These are phyloP conservation scores for Hypothenemus hampei DNA, from an alignment of 1,140 invertebrate genomes.

Conservation along the genomic window DNA sequence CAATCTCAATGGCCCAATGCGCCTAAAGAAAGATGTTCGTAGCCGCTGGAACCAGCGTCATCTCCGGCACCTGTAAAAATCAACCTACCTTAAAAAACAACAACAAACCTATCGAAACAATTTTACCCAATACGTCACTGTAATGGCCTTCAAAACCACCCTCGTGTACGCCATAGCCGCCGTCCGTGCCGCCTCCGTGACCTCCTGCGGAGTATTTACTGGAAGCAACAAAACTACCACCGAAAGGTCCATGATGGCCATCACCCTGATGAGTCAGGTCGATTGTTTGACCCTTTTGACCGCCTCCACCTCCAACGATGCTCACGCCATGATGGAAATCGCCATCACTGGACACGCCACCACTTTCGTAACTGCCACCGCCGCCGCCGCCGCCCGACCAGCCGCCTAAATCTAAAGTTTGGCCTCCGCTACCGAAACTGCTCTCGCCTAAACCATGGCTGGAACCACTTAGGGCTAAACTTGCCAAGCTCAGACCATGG, in stretches of 20 bases:
- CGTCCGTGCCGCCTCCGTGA: slow-evolving; percentile 21
- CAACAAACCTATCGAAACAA: background rate
- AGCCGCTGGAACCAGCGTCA: slow-evolving; percentile 10
- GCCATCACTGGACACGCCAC: slow-evolving; percentile 17
- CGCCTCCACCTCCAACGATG: slow-evolving; percentile 29
- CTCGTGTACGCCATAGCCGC: slow-evolving; percentile 20
- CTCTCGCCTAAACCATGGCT: slow-evolving; percentile 24
- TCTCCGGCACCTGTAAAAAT: slow-evolving; percentile 19
- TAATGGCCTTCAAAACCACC: slow-evolving; percentile 31
- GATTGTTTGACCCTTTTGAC: slow-evolving; percentile 28
- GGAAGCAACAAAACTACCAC: slow-evolving; percentile 35
- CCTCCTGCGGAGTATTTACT: slow-evolving; percentile 35
- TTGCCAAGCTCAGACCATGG: slow-evolving; percentile 17
- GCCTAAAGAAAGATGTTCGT: slow-evolving; percentile 16
- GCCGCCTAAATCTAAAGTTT: slow-evolving; percentile 14
- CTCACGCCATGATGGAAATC: slow-evolving; percentile 35
- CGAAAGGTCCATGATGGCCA: slow-evolving; percentile 31
- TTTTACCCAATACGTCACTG: slow-evolving; percentile 31
- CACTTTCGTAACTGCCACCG: slow-evolving; percentile 11
- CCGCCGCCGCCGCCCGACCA: slow-evolving; percentile 9
- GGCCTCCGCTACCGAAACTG: slow-evolving; percentile 18
- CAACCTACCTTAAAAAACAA: background rate
- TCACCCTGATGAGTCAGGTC: slow-evolving; percentile 33
- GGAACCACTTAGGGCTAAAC: slow-evolving; percentile 18
- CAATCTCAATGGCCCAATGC: slow-evolving; percentile 22